Conservation (phyloP, 1,140 invertebrate species). For the Vanessa tameamea region DNA sequence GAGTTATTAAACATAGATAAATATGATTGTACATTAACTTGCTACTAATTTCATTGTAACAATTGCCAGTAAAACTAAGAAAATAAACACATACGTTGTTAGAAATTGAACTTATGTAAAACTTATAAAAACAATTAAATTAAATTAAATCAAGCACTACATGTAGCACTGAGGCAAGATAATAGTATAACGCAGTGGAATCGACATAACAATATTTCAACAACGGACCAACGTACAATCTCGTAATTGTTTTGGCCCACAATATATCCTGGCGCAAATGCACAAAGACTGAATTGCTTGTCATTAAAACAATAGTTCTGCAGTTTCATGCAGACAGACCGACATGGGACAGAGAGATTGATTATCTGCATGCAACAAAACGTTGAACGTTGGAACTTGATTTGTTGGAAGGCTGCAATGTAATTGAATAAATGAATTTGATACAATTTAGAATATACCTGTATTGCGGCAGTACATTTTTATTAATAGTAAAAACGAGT, state of each 20-base stretch:
- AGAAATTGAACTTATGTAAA: too few species aligned
- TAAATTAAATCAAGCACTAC: neutral
- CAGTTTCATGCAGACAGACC: slow-evolving; percentile 42
- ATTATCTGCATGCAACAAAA: slow-evolving; percentile 46
- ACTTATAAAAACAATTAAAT: too few species aligned
- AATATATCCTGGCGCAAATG: slow-evolving; percentile 39
- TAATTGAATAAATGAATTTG: slow-evolving; percentile 52
- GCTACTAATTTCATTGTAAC: too few species aligned
- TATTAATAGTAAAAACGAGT: slow-evolving; percentile 26
- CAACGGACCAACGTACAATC: slow-evolving; percentile 15
- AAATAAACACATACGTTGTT: too few species aligned
- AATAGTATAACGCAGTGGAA: slow-evolving; percentile 3
- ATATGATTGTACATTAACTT: too few species aligned
- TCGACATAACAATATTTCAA: slow-evolving; percentile 28
- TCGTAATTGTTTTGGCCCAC: slow-evolving; percentile 40
- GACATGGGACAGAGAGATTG: slow-evolving; percentile 45
- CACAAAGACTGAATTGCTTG: slow-evolving; percentile 41
- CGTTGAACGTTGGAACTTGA: slow-evolving; percentile 45
- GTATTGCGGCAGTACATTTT: slow-evolving; percentile 12
- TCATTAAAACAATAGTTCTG: slow-evolving; percentile 47
- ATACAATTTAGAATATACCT: slow-evolving; percentile 34
- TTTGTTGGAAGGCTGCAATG: slow-evolving; percentile 46
- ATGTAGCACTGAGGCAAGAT: neutral
- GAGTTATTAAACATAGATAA: too few species aligned
- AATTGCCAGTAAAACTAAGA: too few species aligned